These are phyloP conservation scores for Solenodon paradoxus DNA, from an alignment of 2,113 vertebrate genomes.

Conservation along the genomic window DNA sequence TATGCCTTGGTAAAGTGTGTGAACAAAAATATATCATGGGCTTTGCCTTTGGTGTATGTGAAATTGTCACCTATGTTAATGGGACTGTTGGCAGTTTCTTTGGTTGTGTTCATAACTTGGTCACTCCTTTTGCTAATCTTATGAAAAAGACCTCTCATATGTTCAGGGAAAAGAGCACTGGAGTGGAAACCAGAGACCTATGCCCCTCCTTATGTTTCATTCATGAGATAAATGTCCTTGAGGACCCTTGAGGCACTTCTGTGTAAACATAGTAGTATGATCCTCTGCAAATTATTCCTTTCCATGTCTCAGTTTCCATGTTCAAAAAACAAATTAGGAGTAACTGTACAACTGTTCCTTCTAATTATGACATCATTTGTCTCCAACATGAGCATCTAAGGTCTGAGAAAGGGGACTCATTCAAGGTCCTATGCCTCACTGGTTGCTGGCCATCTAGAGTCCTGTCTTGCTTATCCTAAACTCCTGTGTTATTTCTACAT, in stretches of 20 bases:
- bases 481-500: not conserved
- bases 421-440: not conserved
- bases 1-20: not conserved
- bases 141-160: not conserved
- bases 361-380: not conserved
- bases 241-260: not conserved
- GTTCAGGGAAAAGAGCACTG: not conserved
- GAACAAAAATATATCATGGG: not conserved
- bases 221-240: not conserved
- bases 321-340: too few species aligned
- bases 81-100: fast-evolving
- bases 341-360: too few species aligned
- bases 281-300: not conserved
- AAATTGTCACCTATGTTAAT: fast-evolving
- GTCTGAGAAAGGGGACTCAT: not conserved
- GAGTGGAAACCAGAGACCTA: not conserved
- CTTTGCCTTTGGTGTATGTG: not conserved
- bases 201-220: not conserved
- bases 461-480: not conserved
- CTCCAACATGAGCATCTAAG: not conserved
- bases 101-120: not conserved
- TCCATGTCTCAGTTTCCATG: not conserved
- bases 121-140: not conserved
- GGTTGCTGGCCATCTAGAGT: not conserved
- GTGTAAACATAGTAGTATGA: not conserved